Conservation (phyloP, 2,888 invertebrate genomes). For the Zhuqinia jingwanae region DNA sequence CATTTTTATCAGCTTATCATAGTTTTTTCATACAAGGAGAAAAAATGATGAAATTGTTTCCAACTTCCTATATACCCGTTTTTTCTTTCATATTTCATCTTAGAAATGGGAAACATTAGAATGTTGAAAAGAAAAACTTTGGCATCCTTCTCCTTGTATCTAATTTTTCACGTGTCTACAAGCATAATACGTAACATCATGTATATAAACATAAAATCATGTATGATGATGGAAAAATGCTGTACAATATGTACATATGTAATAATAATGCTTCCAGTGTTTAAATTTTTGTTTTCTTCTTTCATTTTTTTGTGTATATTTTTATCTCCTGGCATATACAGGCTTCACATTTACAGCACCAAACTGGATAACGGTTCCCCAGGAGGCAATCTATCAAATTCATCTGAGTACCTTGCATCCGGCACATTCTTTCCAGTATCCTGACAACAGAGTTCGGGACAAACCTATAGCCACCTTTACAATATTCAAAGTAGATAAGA, state of each 20-base stretch:
- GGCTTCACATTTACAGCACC: constrained; percentile 82
- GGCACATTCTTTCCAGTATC: constrained; percentile 82
- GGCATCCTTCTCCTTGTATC: too few relatives aligned
- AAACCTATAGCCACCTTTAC: constrained; percentile 81
- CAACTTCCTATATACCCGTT: constrained; percentile 53
- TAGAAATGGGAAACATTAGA: too few relatives aligned
- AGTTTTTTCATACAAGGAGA: not conserved
- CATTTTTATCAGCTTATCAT: constrained; percentile 7
- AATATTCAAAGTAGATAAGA: constrained; percentile 80
- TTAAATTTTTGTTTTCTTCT: not conserved
- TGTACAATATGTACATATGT: too few relatives aligned
- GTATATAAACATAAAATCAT: not conserved
- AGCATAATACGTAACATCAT: too few relatives aligned
- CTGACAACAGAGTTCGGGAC: constrained; percentile 80
- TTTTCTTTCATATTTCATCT: constrained; percentile 33
- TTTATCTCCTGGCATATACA: constrained; percentile 9
- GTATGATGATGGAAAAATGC: not conserved
- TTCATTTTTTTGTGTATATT: not conserved
- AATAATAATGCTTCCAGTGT: constrained; percentile 7
- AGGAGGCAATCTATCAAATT: constrained; percentile 81
- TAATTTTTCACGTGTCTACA: too few relatives aligned
- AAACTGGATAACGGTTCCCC: constrained; percentile 80
- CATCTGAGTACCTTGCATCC: constrained; percentile 81
- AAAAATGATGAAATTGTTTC: constrained; percentile 15
- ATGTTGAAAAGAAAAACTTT: too few relatives aligned